phyloP scores from a whole-genome alignment of 1,140 invertebrate species.

The Zelostemma sp. region DNA sequence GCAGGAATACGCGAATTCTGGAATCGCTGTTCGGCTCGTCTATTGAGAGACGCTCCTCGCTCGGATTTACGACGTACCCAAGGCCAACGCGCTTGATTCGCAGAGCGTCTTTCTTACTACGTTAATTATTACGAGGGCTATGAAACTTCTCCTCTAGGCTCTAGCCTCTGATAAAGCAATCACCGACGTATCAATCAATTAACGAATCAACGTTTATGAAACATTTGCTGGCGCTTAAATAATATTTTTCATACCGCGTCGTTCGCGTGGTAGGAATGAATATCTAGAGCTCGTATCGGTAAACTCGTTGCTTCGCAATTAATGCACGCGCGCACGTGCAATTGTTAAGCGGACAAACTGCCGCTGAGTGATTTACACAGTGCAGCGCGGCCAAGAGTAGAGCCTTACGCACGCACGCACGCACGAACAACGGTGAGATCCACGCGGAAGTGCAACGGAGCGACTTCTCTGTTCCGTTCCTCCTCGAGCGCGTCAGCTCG shows the following conservation, averaged over 20 bases:
- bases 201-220: slow-evolving; percentile 12
- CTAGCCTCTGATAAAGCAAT: slow-evolving; percentile 23
- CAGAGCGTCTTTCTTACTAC: not conserved
- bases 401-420: slow-evolving; percentile 30
- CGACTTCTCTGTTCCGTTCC: slow-evolving; percentile 55
- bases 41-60: not conserved
- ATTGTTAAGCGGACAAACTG: slow-evolving; percentile 48
- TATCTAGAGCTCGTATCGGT: slow-evolving; percentile 31
- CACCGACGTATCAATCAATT: slow-evolving; percentile 23
- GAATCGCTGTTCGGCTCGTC: slow-evolving; percentile 21
- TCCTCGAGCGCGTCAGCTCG: slow-evolving; percentile 41
- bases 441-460: slow-evolving; percentile 39
- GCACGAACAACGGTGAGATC: slow-evolving; percentile 30
- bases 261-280: slow-evolving; percentile 20
- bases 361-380: slow-evolving; percentile 47
- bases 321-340: slow-evolving; percentile 43
- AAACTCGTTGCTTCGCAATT: slow-evolving; percentile 43
- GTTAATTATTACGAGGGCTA: no score
- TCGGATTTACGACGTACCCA: not conserved
- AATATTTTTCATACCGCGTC: slow-evolving; percentile 2
- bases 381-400: slow-evolving; percentile 31
- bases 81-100: no score
- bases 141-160: no score
- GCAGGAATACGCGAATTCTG: slow-evolving; percentile 56
- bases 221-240: slow-evolving; percentile 18